phyloP scores from a whole-genome alignment of 2,888 invertebrate species.

The Atrina japonica region DNA sequence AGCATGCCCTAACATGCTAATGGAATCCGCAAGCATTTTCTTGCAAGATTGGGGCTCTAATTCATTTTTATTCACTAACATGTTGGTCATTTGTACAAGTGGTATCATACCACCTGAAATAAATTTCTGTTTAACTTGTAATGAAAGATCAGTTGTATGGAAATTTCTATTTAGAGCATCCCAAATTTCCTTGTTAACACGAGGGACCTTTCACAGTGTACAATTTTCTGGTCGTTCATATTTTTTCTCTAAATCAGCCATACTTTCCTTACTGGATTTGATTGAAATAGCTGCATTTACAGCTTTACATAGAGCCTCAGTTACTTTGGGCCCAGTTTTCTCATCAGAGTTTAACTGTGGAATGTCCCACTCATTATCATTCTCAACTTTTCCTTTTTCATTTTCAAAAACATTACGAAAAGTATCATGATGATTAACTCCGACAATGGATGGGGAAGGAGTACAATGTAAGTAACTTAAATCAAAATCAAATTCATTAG shows the following conservation, averaged over 20 bases:
- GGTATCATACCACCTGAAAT: slow-evolving; percentile 2
- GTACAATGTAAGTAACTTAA: too few relatives aligned
- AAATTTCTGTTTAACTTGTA: neutral
- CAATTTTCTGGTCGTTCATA: slow-evolving; percentile 9
- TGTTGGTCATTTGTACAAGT: neutral
- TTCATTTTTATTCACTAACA: slow-evolving; percentile 10
- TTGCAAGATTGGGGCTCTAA: slow-evolving; percentile 2
- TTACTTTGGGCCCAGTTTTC: slow-evolving; percentile 7
- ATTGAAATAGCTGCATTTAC: slow-evolving; percentile 13
- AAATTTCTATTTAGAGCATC: neutral
- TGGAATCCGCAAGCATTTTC: neutral
- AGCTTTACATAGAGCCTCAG: neutral
- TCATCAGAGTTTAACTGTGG: neutral
- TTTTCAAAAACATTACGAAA: too few relatives aligned
- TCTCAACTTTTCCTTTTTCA: too few relatives aligned
- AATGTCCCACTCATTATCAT: neutral
- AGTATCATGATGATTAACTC: too few relatives aligned
- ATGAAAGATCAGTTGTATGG: too few relatives aligned
- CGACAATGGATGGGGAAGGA: too few relatives aligned
- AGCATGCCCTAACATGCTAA: slow-evolving; percentile 2
- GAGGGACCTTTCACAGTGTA: neutral
- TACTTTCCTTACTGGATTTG: slow-evolving; percentile 13
- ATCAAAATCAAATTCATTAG: too few relatives aligned
- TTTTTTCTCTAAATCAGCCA: slow-evolving; percentile 4
- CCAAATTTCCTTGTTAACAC: slow-evolving; percentile 8